A percentile compares a stretch with the other conserved stretches of the same genome.
Evolutionary conservation across 2,113 vertebrate species (phyloP).

Genomic region (Ornithorhynchus anatinus): DNA sequence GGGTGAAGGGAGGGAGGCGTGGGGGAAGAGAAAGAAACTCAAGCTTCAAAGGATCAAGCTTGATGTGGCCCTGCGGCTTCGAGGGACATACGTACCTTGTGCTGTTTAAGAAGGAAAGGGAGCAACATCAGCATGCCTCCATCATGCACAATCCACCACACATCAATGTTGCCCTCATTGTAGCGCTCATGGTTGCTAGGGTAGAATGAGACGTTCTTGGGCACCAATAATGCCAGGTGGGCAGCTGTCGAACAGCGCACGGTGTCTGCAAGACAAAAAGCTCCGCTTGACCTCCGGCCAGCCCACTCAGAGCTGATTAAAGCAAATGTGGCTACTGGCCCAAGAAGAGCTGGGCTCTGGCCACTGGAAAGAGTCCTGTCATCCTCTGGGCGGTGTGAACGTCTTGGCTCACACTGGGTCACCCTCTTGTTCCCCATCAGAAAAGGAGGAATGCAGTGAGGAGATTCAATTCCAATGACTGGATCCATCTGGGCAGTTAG

Average conservation of each 20-base stretch:
- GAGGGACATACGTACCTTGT: constrained; percentile 79
- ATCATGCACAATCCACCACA: constrained; percentile 99
- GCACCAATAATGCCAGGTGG: constrained; percentile 93
- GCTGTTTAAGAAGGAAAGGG: constrained; percentile 95
- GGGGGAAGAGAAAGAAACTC: background rate
- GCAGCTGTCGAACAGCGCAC: constrained; percentile 96
- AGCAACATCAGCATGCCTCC: constrained; percentile 98
- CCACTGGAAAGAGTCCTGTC: too few species aligned
- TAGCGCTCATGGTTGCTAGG: constrained; percentile 97
- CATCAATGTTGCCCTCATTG: constrained; percentile 92
- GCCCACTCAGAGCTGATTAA: too few species aligned
- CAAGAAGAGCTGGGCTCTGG: too few species aligned
- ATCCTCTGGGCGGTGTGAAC: too few species aligned
- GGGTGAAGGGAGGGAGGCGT: background rate
- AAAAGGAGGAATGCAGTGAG: too few species aligned
- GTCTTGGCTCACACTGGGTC: too few species aligned
- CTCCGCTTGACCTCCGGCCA: background rate
- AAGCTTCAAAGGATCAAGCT: background rate
- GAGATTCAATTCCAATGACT: too few species aligned
- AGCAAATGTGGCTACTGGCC: too few species aligned
- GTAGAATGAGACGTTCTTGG: constrained; percentile 97
- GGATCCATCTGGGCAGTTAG: too few species aligned
- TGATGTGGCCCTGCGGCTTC: accelerated
- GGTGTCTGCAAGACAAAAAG: constrained; percentile 77
- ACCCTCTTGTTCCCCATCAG: too few species aligned